Percentiles rank a stretch among this genome's conserved stretches.
phyloP scores from a whole-genome alignment of 2,797 vertebrate genomes.

The Alectoris magna region DNA sequence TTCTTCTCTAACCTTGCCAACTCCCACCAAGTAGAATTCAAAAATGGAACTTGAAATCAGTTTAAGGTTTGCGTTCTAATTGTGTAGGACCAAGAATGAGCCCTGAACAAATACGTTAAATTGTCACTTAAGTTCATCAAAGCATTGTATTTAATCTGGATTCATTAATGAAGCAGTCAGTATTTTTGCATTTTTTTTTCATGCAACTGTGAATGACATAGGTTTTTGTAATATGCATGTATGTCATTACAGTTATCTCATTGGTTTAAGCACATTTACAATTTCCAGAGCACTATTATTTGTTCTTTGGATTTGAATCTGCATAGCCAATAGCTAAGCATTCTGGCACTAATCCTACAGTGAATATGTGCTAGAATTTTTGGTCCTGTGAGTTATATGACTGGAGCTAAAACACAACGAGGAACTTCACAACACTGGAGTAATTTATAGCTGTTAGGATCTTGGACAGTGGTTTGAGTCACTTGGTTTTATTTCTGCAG shows the following conservation, averaged over 20 bases:
- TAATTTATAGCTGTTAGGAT: background rate
- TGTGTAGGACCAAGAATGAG: background rate
- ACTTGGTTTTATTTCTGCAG: background rate
- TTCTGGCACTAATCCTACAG: background rate
- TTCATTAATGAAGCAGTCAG: background rate
- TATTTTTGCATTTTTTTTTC: background rate
- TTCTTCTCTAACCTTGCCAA: background rate
- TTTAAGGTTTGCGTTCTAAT: background rate
- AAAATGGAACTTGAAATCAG: background rate
- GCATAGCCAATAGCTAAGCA: background rate
- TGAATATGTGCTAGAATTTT: background rate
- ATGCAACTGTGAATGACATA: background rate
- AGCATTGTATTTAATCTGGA: background rate
- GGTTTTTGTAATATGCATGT: background rate
- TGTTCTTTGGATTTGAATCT: background rate
- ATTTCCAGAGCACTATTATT: background rate
- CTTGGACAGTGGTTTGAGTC: background rate
- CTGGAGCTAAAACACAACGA: background rate
- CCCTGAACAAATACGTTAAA: background rate
- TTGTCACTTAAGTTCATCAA: background rate
- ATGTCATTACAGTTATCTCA: background rate
- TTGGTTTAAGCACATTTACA: background rate
- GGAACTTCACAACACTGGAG: background rate
- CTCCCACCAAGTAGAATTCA: background rate
- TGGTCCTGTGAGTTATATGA: background rate